Conservation (phyloP, 2,797 vertebrate species). For the Eurystomus glaucurus region DNA sequence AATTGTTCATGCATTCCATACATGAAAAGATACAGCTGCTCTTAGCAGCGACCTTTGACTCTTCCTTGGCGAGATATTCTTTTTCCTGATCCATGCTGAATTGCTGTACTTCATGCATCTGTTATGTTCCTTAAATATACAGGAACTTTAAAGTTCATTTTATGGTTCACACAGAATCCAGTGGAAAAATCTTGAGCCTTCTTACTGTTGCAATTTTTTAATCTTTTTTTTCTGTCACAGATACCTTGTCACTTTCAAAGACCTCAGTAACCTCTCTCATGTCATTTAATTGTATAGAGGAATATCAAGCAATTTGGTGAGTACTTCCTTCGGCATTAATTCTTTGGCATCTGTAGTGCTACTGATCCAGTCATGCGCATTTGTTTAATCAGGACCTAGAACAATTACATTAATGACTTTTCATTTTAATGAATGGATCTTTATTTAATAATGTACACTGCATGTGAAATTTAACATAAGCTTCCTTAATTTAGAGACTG, state of each 20-base stretch:
- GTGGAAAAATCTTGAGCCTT: not conserved
- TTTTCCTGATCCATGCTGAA: not conserved
- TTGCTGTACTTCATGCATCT: not conserved
- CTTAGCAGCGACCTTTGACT: not conserved
- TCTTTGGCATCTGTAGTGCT: not conserved
- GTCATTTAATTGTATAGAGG: not conserved
- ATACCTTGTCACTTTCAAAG: not conserved
- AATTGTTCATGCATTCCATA: not conserved
- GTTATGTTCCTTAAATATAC: not conserved
- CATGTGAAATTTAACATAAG: not conserved
- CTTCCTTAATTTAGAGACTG: not conserved
- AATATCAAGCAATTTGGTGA: not conserved
- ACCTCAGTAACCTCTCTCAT: not conserved
- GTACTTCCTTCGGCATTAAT: not conserved
- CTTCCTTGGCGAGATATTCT: not conserved
- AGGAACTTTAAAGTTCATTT: not conserved
- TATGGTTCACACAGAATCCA: not conserved
- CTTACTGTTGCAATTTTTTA: not conserved
- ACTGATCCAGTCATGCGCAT: not conserved
- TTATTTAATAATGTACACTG: not conserved
- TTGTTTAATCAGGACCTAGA: not conserved
- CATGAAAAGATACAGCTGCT: not conserved
- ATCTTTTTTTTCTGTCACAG: not conserved
- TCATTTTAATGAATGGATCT: not conserved
- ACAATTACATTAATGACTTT: not conserved